A percentile compares a stretch with the other conserved stretches of the same genome.
phyloP scores from a whole-genome alignment of 2,797 vertebrate species.

The Sternarchorhynchus goeldii region DNA sequence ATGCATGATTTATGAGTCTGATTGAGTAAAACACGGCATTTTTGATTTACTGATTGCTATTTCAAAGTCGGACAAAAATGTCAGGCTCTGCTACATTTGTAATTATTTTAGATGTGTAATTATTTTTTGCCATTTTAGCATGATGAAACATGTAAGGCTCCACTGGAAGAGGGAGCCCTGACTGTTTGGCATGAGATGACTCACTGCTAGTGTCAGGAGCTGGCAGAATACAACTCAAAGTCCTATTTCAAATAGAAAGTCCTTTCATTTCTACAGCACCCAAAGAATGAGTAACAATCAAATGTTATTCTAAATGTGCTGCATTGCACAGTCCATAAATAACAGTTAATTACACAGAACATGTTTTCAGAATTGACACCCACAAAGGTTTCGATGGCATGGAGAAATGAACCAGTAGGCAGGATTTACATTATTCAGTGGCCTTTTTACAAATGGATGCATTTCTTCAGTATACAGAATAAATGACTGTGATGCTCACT shows the following conservation, averaged over 20 bases:
- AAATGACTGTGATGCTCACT: background rate
- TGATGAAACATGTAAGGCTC: slow-evolving; percentile 27
- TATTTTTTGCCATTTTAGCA: slow-evolving; percentile 27
- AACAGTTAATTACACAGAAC: background rate
- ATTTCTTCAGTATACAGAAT: background rate
- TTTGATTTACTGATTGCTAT: slow-evolving; percentile 47
- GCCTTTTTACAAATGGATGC: background rate
- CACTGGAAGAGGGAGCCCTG: slow-evolving; percentile 10
- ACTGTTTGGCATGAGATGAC: background rate
- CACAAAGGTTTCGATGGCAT: slow-evolving; percentile 3
- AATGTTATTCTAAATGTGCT: background rate
- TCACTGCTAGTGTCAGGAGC: slow-evolving; percentile 5
- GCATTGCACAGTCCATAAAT: background rate
- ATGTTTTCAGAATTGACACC: background rate
- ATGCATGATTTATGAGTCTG: slow-evolving; percentile 38
- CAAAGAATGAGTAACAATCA: too few relatives aligned
- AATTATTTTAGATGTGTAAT: slow-evolving; percentile 24
- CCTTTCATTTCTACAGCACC: background rate
- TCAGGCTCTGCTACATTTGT: slow-evolving; percentile 34
- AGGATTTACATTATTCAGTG: background rate
- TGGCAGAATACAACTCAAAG: slow-evolving; percentile 1
- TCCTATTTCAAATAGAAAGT: background rate
- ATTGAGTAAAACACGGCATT: slow-evolving; percentile 30
- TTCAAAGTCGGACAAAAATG: slow-evolving; percentile 49
- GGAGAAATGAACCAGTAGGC: background rate